These are phyloP conservation scores for Trematomus loennbergii DNA, from an alignment of 2,113 vertebrate genomes.

Conservation along the genomic window DNA sequence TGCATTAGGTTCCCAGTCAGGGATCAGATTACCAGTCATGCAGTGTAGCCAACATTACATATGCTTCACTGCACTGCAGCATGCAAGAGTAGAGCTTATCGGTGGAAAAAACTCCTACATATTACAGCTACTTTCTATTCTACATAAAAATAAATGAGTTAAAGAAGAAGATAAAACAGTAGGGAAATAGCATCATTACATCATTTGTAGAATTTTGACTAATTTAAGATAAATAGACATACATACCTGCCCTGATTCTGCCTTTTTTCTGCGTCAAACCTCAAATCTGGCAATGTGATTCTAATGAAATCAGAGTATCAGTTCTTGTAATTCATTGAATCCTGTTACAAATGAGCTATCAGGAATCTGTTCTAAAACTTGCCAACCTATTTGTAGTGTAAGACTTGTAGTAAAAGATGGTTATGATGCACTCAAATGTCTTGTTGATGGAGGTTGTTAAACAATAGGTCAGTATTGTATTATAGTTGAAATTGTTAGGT, in stretches of 20 bases:
- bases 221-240: background rate
- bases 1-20: background rate
- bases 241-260: background rate
- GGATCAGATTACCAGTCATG: background rate
- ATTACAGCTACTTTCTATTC: background rate
- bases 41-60: background rate
- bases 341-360: background rate
- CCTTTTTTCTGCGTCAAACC: too few relatives aligned
- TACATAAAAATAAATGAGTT: background rate
- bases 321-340: background rate
- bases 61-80: background rate
- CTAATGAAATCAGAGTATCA: conserved; percentile 6
- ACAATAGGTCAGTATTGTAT: conserved; percentile 20
- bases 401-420: background rate
- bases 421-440: conserved; percentile 14
- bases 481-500: conserved; percentile 17
- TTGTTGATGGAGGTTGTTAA: conserved; percentile 3
- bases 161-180: background rate
- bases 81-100: background rate
- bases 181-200: background rate
- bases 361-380: background rate
- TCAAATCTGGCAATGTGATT: background rate
- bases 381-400: background rate
- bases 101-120: too few relatives aligned
- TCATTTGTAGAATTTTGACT: background rate